Conservation (phyloP, 2,113 vertebrate genomes). For the Percopsis transmontana region DNA sequence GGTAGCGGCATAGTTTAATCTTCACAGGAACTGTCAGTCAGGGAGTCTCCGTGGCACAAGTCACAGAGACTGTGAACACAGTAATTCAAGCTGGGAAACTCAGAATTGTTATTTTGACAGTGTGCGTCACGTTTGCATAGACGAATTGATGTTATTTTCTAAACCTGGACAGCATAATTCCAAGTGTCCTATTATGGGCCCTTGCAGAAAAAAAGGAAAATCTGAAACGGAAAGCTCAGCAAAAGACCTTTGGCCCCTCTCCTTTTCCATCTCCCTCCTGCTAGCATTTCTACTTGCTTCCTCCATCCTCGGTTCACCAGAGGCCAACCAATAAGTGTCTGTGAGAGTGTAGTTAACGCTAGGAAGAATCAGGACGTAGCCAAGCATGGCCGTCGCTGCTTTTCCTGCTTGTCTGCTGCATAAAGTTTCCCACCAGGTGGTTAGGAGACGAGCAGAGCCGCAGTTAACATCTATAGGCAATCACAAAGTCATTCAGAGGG, state of each 20-base stretch:
- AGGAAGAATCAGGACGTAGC: conserved; percentile 33
- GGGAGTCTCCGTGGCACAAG: no score
- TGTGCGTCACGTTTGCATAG: conserved; percentile 5
- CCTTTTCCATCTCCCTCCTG: conserved; percentile 19
- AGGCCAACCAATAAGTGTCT: conserved; percentile 62
- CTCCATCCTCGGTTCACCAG: conserved; percentile 35
- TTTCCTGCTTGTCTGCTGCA: conserved; percentile 17
- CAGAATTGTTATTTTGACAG: neutral
- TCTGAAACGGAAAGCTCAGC: conserved; percentile 28
- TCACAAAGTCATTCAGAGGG: no score
- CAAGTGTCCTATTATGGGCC: conserved; percentile 35
- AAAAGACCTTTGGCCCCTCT: conserved; percentile 46
- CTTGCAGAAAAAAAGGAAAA: conserved; percentile 43
- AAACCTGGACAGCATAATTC: conserved; percentile 45
- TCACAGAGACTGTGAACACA: no score
- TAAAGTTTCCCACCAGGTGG: conserved; percentile 38
- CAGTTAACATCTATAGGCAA: no score
- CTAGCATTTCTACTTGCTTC: neutral
- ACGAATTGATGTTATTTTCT: conserved; percentile 40
- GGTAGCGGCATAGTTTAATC: no score
- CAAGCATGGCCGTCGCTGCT: conserved; percentile 32
- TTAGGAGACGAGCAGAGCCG: conserved; percentile 3
- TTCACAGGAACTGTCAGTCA: no score
- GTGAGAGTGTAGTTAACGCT: conserved; percentile 30
- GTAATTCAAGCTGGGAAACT: no score